A percentile compares a stretch with the other conserved stretches of the same genome.
Conservation (phyloP, 2,113 vertebrate species). For the Macrotis lagotis region DNA sequence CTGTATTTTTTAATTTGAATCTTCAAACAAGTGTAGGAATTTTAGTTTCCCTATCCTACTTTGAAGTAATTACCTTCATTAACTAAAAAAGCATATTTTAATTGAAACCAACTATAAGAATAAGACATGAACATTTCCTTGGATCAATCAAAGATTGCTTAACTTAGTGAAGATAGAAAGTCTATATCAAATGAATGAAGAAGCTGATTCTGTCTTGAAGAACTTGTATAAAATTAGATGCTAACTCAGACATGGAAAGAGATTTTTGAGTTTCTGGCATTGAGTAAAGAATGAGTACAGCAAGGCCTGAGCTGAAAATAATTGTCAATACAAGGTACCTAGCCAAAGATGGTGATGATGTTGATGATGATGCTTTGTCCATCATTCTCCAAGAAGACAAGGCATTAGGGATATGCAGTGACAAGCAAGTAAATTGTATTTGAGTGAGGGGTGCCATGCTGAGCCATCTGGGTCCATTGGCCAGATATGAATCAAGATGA, state of each 20-base stretch:
- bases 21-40: background rate
- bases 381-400: too few relatives aligned
- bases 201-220: background rate
- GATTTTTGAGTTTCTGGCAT: background rate
- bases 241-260: background rate
- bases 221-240: background rate
- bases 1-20: background rate
- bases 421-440: too few relatives aligned
- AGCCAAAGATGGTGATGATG: too few relatives aligned
- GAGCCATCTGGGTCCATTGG: too few relatives aligned
- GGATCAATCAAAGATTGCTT: background rate
- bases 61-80: background rate
- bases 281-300: background rate
- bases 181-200: background rate
- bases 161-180: background rate
- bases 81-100: background rate
- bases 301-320: background rate
- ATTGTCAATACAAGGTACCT: background rate
- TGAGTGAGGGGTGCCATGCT: too few relatives aligned
- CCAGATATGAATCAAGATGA: too few relatives aligned
- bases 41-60: background rate
- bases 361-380: too few relatives aligned
- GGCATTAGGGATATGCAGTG: too few relatives aligned
- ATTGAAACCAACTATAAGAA: background rate
- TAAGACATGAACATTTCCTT: background rate